A percentile compares a stretch with the other conserved stretches of the same genome.
Evolutionary conservation across 2,113 vertebrate species (phyloP).

Genomic region (Mustelus asterias): DNA sequence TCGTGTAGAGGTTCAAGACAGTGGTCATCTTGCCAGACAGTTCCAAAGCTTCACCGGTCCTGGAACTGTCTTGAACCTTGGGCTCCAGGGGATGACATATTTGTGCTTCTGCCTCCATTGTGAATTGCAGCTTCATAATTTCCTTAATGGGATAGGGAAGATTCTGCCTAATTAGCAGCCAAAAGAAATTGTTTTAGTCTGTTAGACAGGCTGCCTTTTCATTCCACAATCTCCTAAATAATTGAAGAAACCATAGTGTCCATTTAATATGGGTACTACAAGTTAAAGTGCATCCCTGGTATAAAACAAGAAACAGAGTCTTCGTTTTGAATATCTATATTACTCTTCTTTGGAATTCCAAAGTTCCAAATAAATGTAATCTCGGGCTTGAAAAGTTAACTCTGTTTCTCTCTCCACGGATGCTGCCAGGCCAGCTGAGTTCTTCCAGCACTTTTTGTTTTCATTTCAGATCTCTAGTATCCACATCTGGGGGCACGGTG

Average conservation of each 20-base stretch:
- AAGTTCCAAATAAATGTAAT: too few relatives aligned
- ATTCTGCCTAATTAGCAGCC: neutral
- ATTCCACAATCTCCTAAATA: neutral
- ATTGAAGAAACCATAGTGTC: neutral
- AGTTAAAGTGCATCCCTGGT: too few relatives aligned
- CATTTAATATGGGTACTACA: neutral
- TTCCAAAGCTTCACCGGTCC: neutral
- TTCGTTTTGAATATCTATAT: too few relatives aligned
- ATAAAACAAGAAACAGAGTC: too few relatives aligned
- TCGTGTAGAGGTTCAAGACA: neutral
- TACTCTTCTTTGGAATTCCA: too few relatives aligned
- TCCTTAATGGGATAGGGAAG: neutral
- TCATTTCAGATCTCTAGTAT: too few relatives aligned
- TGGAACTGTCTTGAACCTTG: neutral
- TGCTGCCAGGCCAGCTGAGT: too few relatives aligned
- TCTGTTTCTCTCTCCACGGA: too few relatives aligned
- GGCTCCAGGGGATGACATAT: neutral
- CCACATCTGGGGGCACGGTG: too few relatives aligned
- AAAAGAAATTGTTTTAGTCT: neutral
- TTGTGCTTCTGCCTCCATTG: neutral
- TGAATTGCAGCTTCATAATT: neutral
- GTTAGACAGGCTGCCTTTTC: neutral
- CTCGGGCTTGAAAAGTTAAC: too few relatives aligned
- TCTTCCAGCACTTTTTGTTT: too few relatives aligned
- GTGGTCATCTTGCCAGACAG: neutral